Evolutionary conservation across 1,140 invertebrate genomes (phyloP), one percentile per base, ranked within the genome.

Genomic region (Magallana gigas): DNA sequence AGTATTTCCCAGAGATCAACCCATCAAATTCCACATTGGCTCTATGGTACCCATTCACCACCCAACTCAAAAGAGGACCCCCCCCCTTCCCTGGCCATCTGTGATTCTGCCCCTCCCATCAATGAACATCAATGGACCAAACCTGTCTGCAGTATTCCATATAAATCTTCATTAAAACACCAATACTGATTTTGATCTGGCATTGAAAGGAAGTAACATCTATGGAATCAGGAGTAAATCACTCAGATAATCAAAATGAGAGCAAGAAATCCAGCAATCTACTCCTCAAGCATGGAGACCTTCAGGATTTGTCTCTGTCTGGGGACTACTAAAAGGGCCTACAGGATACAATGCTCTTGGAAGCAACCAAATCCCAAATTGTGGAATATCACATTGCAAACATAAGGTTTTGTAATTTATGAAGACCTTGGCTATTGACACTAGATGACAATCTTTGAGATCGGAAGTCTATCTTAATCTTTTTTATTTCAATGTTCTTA

Each of bases 101-200:
- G 29, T 64, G 29, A 29, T 36, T 23, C 68, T 29, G 68, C 68
- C 68, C 68, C 18, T 29, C 68, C 68, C 68, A 29, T 9, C 23
- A 23, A 23, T 62, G 60, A 62, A 62, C 60, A 62, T 62, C 60
- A 23, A 12, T 36, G 68, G 68, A 76, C 68, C 12, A 23, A 76
- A 76, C 11, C 8, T 76, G 68, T 76, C 68, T 14, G 68, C 18
- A 29, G 29, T 12, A 76, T 29, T 76, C 29, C 14, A 76, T 76
- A 76, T 76, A 76, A 76, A 76, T 76, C 68, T 76, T 76, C 68
- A 76, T 76, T 76, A 76, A 76, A 76, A 23, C 8, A 29, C 11
- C 9, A 8, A 76, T 23, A 76, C 23, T 12, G 68, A 76, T 76
- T 29, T 76, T 76, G 23, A 76, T 76, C 68, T 76, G 68, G 36